Base-by-base conservation (phyloP, 2,797 vertebrate genomes). In the Tinamus major region DNA sequence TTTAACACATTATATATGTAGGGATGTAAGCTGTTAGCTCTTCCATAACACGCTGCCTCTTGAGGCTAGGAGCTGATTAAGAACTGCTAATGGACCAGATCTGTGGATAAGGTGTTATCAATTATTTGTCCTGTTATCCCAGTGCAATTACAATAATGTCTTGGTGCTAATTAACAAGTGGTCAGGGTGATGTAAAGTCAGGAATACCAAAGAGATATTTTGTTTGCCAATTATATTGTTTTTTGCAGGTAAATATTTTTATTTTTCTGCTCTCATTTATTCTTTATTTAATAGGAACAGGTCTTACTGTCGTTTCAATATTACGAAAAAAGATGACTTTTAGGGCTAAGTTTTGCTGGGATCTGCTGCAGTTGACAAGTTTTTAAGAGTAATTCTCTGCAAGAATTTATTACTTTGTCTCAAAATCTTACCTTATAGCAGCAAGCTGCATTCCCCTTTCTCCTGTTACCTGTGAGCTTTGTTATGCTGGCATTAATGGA, bases 91-190 rank as follows among this genome's bases (percentile, higher is more conserved):
- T n/a, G 21, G 35, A 21, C 33, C 76, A 48, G 31, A 18, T 79
- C 42, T 41, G 48, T 84, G 78, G 24, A 37, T 71, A 62, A 88
- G 24, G n/a, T 42, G 13, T 42, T 64, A 72, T 79, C 80, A 92
- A 90, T 94, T 87, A 92, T 87, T 94, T 69, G 92, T 92, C n/a
- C 56, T 67, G 53, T 55, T 94, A 62, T 39, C 58, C 49, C 10
- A 4, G 6, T n/a, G 37, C 64, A 85, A 82, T 85, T 88, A 80
- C 68, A 89, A 1, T 58, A n/a, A 80, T 51, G 18, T 59, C 86
- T 83, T 79, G 31, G 18, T 85, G 44, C 62, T 90, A 62, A 87
- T 92, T 46, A 87, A 81, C 58, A 85, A 48, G 44, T 85, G 75
- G 70, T 51, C 74, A 44, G 56, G 61, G 69, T 91, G 44, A 41